Evolutionary conservation across 2,888 invertebrate genomes (phyloP).

Genomic region (Epinotia ramella): DNA sequence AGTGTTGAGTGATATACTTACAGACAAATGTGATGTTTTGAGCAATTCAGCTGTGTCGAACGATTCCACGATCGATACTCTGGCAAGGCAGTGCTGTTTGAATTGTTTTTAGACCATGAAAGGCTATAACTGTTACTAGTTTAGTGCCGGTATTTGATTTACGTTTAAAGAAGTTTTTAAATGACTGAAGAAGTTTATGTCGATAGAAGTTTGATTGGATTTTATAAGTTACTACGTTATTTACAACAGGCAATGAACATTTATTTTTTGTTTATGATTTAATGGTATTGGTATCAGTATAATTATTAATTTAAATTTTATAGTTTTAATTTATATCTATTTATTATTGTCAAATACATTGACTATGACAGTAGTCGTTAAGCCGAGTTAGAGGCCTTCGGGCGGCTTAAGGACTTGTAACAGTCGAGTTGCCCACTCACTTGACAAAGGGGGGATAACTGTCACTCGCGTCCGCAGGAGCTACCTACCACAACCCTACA

Average conservation of each 20-base stretch:
- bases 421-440: too few relatives aligned
- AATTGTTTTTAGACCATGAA: constrained; percentile 36
- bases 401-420: too few relatives aligned
- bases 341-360: too few relatives aligned
- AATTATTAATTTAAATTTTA: too few relatives aligned
- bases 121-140: constrained; percentile 7
- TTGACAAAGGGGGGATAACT: too few relatives aligned
- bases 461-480: too few relatives aligned
- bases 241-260: not conserved
- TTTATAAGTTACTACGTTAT: not conserved
- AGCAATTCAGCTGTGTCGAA: constrained; percentile 59
- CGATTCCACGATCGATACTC: constrained; percentile 53
- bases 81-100: constrained; percentile 49
- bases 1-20: constrained; percentile 74
- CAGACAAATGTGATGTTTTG: constrained; percentile 70
- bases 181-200: not conserved
- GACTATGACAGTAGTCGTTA: too few relatives aligned
- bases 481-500: too few relatives aligned
- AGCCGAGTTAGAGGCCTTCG: too few relatives aligned
- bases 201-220: not conserved
- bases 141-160: constrained; percentile 24
- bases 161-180: not conserved
- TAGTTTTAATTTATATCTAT: too few relatives aligned
- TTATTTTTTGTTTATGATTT: not conserved
- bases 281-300: not conserved